Evolutionary conservation across 2,888 invertebrate genomes (phyloP).

Genomic region (Ochropleura plecta): DNA sequence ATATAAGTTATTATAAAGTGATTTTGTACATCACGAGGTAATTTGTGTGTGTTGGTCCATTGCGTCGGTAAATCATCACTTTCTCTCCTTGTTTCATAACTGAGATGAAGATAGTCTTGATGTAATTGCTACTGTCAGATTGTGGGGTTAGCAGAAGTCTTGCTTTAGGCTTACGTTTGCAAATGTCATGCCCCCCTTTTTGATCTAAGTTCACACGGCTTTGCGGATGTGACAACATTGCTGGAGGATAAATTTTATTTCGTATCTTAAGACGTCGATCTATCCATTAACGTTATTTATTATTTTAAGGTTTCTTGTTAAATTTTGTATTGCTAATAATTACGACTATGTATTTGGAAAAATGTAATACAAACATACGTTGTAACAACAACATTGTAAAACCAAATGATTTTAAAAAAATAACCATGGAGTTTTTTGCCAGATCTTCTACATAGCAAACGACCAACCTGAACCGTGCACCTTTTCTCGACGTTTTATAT

Average conservation of each 20-base stretch:
- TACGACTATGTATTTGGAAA: neutral
- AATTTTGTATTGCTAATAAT: neutral
- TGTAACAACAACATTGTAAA: too few species aligned
- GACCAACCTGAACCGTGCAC: too few species aligned
- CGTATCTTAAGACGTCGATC: conserved; percentile 3
- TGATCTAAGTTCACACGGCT: conserved; percentile 6
- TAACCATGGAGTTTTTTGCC: too few species aligned
- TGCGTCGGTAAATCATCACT: conserved; percentile 77
- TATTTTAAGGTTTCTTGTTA: neutral
- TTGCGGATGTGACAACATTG: conserved; percentile 27
- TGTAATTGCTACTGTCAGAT: conserved; percentile 71
- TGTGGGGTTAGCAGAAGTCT: conserved; percentile 52
- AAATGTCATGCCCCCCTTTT: conserved; percentile 41
- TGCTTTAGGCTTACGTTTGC: neutral
- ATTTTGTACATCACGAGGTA: conserved; percentile 70
- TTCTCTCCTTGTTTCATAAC: conserved; percentile 78
- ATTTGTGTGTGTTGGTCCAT: conserved; percentile 68
- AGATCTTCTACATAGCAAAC: too few species aligned
- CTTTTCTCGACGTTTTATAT: too few species aligned
- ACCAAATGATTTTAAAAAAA: too few species aligned
- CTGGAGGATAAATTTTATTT: neutral
- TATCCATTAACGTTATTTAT: neutral
- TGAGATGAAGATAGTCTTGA: conserved; percentile 61
- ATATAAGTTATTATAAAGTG: conserved; percentile 76
- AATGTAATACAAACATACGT: neutral